A percentile compares a stretch with the other conserved stretches of the same genome.
These are phyloP conservation scores for Symphodus melops DNA, from an alignment of 2,113 vertebrate species.

Conservation along the genomic window DNA sequence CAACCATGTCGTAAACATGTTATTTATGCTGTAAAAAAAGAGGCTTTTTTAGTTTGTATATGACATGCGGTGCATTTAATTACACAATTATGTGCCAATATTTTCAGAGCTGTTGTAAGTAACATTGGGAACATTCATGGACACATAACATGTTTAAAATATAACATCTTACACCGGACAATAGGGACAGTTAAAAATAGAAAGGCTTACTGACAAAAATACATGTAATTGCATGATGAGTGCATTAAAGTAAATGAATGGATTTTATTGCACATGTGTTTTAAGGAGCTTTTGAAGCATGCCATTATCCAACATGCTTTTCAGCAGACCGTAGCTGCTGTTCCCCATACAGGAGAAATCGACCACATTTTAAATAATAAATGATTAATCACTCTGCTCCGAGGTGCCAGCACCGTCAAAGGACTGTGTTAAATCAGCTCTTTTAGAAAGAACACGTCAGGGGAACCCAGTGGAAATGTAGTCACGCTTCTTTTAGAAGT, in stretches of 20 bases:
- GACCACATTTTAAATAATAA: conserved; percentile 20
- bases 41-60: too few relatives aligned
- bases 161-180: too few relatives aligned
- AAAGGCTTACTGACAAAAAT: neutral
- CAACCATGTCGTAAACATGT: too few relatives aligned
- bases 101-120: too few relatives aligned
- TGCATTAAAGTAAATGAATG: neutral
- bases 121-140: too few relatives aligned
- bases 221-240: too few relatives aligned
- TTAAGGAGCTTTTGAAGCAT: neutral
- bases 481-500: neutral
- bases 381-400: conserved; percentile 45
- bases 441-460: conserved; percentile 22
- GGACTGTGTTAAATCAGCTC: conserved; percentile 19
- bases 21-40: too few relatives aligned
- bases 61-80: too few relatives aligned
- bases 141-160: too few relatives aligned
- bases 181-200: too few relatives aligned
- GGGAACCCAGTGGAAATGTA: neutral
- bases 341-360: conserved; percentile 13
- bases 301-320: conserved; percentile 8
- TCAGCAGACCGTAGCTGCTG: conserved; percentile 32
- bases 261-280: neutral
- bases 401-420: conserved; percentile 21
- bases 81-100: too few relatives aligned